These are phyloP conservation scores for Furcifer pardalis DNA, from an alignment of 2,797 vertebrate genomes.

Conservation along the genomic window DNA sequence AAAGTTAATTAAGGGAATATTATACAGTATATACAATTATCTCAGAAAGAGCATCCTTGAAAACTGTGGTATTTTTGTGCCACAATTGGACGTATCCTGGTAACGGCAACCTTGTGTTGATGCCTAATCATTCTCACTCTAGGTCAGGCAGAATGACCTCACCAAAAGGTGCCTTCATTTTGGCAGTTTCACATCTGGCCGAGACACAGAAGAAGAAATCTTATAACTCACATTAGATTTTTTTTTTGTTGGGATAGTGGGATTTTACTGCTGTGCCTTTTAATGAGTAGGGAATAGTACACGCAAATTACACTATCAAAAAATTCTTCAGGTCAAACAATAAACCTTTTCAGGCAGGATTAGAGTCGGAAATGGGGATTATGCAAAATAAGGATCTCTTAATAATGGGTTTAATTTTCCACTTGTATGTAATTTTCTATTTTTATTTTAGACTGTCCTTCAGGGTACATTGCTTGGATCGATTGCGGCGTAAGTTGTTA, in stretches of 20 bases:
- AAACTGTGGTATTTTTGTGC: too few species aligned
- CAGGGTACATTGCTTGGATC: slow-evolving; percentile 84
- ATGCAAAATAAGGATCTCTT: not conserved
- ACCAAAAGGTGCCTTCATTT: too few species aligned
- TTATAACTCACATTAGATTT: not conserved
- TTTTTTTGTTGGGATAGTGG: not conserved
- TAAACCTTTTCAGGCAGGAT: not conserved
- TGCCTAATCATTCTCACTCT: too few species aligned
- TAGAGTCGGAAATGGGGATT: not conserved
- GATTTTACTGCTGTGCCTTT: not conserved
- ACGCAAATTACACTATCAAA: not conserved
- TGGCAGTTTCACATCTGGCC: too few species aligned
- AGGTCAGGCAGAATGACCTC: too few species aligned
- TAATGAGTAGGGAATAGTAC: not conserved
- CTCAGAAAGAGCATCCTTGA: too few species aligned
- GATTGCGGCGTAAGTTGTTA: slow-evolving; percentile 79
- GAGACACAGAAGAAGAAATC: too few species aligned
- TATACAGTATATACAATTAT: not conserved
- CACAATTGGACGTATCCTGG: too few species aligned
- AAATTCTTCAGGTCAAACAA: not conserved
- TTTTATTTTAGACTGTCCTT: slow-evolving; percentile 76
- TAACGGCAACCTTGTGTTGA: too few species aligned
- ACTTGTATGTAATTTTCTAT: not conserved
- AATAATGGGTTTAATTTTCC: not conserved
- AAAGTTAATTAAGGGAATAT: not conserved